Evolutionary conservation across 2,113 vertebrate genomes (phyloP).

Genomic region (Hoplias malabaricus): DNA sequence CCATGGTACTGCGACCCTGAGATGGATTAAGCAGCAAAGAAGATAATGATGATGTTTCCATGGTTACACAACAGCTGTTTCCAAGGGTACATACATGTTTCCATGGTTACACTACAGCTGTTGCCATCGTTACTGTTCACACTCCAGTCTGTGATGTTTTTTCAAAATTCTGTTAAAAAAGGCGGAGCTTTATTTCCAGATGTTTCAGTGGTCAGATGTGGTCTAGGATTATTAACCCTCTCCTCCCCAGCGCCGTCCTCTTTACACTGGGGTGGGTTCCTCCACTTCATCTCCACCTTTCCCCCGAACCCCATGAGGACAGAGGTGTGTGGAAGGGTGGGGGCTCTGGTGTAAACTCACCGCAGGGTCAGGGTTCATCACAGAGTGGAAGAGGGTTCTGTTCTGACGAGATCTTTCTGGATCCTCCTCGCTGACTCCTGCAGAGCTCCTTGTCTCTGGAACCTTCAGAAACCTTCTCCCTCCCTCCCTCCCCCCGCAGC

Average conservation of each 20-base stretch:
- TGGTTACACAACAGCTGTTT: no score
- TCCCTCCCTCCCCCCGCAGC: no score
- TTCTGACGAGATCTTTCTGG: conserved; percentile 37
- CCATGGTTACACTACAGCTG: background rate
- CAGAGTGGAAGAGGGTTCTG: conserved; percentile 31
- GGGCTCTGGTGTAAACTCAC: conserved; percentile 26
- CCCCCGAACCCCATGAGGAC: no score
- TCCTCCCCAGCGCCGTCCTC: background rate
- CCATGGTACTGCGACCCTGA: no score
- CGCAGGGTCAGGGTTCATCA: conserved; percentile 38
- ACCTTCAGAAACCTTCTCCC: no score
- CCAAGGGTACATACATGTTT: background rate
- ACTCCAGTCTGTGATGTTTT: background rate
- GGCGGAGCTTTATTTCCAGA: background rate
- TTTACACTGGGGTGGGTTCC: background rate
- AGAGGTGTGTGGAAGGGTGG: no score
- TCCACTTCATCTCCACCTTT: background rate
- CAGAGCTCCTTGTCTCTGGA: no score
- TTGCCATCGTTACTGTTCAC: background rate
- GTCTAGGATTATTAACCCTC: background rate
- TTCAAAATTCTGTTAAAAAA: background rate
- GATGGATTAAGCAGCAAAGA: no score
- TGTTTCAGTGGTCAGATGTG: background rate
- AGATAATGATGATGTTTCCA: no score
- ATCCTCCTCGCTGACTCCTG: conserved; percentile 35